Evolutionary conservation across 2,888 invertebrate species (phyloP), one percentile per base, ranked within the genome.

Genomic region (Lathronympha strigana): DNA sequence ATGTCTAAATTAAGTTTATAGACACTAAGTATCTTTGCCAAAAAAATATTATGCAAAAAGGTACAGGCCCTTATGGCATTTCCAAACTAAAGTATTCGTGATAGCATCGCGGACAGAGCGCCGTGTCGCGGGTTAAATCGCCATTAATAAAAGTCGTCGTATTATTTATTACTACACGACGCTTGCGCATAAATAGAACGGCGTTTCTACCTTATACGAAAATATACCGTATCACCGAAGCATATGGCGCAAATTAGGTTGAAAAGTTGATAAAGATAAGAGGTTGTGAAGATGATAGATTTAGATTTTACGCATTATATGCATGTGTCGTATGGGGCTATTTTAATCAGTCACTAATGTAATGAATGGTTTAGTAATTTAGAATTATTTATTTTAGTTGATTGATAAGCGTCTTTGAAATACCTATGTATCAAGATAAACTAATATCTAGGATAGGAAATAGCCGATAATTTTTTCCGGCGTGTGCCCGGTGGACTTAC

Each of bases 101-200:
- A 53, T 43, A 43, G 38, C 33, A 61, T 51, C 62, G 53, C 45
- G 33, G 43, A 58, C 51, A 57, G 58, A 60, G 67, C 64, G 71
- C 69, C 72, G 70, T 81, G 84, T 84, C 82, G 75, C 75, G 81
- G 81, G 83, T 89, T 88, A 89, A 88, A 87, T 83, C 77, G 81
- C 78, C 81, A 90, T 90, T 85, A 86, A 86, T 90, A 79, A 76
- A 64, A 73, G 89, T 87, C 89, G 71, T 71, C 76, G 75, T 74
- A 83, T 88, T 85, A 86, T 87, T 84, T 83, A 87, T 86, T 72
- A 72, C 73, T 77, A 80, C 83, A 82, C 79, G 81, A 76, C 80
- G 74, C 68, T 61, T 61, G 71, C 74, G 70, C 63, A 67, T 68
- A 74, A 78, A 79, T 80, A 79, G 77, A 75, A 67, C 21, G 2